phyloP scores from a whole-genome alignment of 2,888 invertebrate species.

The Nycteola revayana region DNA sequence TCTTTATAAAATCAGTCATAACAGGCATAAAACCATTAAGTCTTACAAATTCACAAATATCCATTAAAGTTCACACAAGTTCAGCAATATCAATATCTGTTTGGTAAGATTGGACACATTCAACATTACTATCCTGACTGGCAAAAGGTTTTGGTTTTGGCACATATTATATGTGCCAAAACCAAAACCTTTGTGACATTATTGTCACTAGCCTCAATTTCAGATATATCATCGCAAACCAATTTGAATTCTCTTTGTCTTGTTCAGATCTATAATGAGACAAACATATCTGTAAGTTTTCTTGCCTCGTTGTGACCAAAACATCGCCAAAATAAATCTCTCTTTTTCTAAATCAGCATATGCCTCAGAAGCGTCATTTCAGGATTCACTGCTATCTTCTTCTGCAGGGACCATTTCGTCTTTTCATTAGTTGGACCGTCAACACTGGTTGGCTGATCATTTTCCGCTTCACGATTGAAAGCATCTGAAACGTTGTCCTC shows the following conservation, averaged over 20 bases:
- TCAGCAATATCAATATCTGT: constrained; percentile 5
- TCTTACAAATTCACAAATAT: too few species aligned
- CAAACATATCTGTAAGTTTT: constrained; percentile 6
- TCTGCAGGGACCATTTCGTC: neutral
- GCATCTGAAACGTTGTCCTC: neutral
- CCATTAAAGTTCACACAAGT: too few species aligned
- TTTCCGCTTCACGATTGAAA: neutral
- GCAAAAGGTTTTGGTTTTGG: constrained; percentile 1
- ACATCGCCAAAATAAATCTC: constrained; percentile 4
- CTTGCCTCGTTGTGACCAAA: constrained; percentile 2
- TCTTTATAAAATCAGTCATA: too few species aligned
- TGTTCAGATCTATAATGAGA: constrained; percentile 1
- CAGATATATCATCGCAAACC: constrained; percentile 3
- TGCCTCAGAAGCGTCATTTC: neutral
- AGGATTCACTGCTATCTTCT: neutral
- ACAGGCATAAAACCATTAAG: too few species aligned
- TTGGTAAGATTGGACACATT: constrained; percentile 1
- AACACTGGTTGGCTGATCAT: neutral
- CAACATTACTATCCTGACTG: neutral
- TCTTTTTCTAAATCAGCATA: neutral
- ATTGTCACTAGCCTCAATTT: constrained; percentile 3
- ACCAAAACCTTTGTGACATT: too few species aligned
- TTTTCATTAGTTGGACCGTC: neutral
- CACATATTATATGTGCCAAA: constrained; percentile 2
- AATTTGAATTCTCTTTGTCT: constrained; percentile 2